phyloP scores from a whole-genome alignment of 2,888 invertebrate species.

The Hedychridium roseum region DNA sequence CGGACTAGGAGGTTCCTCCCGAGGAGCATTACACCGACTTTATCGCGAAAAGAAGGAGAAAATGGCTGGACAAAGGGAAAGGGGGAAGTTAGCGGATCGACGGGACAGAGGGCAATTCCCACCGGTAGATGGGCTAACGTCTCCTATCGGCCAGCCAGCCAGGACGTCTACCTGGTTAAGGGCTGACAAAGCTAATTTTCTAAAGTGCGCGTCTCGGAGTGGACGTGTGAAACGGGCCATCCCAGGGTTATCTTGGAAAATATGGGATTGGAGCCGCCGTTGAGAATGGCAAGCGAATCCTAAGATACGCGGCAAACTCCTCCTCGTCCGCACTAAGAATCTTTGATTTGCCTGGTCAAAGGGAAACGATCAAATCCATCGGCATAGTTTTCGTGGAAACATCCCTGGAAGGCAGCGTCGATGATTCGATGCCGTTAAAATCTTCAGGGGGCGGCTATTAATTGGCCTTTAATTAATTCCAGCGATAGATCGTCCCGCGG shows the following conservation, averaged over 20 bases:
- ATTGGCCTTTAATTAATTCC: slow-evolving; percentile 27
- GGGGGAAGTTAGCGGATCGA: too few species aligned
- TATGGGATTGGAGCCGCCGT: slow-evolving; percentile 23
- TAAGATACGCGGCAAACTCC: slow-evolving; percentile 12
- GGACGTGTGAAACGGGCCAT: slow-evolving; percentile 39
- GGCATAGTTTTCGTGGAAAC: slow-evolving; percentile 13
- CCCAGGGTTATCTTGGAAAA: slow-evolving; percentile 25
- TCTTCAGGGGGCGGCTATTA: slow-evolving; percentile 16
- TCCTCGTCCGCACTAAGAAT: background rate
- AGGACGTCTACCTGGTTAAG: slow-evolving; percentile 37
- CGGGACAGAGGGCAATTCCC: too few species aligned
- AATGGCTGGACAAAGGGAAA: too few species aligned
- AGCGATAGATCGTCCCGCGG: slow-evolving; percentile 4
- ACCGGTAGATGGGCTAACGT: too few species aligned
- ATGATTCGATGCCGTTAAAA: slow-evolving; percentile 13
- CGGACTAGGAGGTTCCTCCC: too few species aligned
- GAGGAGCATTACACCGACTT: too few species aligned
- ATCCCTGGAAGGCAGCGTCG: slow-evolving; percentile 13
- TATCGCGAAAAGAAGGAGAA: too few species aligned
- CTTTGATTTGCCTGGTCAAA: background rate
- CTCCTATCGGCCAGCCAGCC: too few species aligned
- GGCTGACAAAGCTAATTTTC: slow-evolving; percentile 54
- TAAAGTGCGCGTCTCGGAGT: slow-evolving; percentile 48
- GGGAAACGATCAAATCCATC: background rate
- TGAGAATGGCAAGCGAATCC: slow-evolving; percentile 13